These are phyloP conservation scores for Atta colombica DNA, from an alignment of 1,140 invertebrate genomes.

Conservation along the genomic window DNA sequence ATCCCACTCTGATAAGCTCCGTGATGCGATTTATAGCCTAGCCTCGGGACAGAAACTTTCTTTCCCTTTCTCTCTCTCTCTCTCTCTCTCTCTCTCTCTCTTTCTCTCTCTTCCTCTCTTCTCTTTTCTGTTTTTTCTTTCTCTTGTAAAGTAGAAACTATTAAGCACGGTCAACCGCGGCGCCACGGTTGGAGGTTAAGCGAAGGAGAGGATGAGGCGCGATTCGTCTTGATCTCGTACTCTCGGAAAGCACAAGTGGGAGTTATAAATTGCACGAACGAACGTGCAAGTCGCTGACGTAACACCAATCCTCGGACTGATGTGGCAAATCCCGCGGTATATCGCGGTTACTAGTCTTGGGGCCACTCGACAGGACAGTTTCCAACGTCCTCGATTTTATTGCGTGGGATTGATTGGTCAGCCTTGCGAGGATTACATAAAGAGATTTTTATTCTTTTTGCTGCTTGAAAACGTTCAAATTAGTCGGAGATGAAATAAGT, in stretches of 20 bases:
- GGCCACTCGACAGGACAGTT: slow-evolving; percentile 43
- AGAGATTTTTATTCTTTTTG: slow-evolving; percentile 17
- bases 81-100: neutral
- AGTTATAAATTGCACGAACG: slow-evolving; percentile 68
- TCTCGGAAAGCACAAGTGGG: slow-evolving; percentile 68
- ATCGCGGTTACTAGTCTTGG: slow-evolving; percentile 26
- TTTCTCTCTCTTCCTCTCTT: neutral
- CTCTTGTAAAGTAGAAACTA: slow-evolving; percentile 78
- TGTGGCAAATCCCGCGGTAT: slow-evolving; percentile 54
- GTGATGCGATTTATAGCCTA: slow-evolving; percentile 80
- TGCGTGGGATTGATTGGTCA: slow-evolving; percentile 55
- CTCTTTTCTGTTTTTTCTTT: neutral
- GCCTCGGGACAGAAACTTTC: slow-evolving; percentile 75
- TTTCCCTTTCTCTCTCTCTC: neutral
- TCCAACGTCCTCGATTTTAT: slow-evolving; percentile 59
- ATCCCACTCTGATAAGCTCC: slow-evolving; percentile 74
- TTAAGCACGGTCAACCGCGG: slow-evolving; percentile 75
- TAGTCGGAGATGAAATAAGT: slow-evolving; percentile 57
- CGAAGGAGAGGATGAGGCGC: slow-evolving; percentile 69
- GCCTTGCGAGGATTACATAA: slow-evolving; percentile 43
- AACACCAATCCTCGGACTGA: slow-evolving; percentile 62
- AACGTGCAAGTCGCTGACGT: slow-evolving; percentile 52
- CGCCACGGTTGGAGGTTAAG: slow-evolving; percentile 72
- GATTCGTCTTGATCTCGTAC: slow-evolving; percentile 79
- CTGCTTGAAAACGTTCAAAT: slow-evolving; percentile 33